Base-by-base conservation (phyloP, 2,888 invertebrate genomes). In the Mellilla xanthometata region DNA sequence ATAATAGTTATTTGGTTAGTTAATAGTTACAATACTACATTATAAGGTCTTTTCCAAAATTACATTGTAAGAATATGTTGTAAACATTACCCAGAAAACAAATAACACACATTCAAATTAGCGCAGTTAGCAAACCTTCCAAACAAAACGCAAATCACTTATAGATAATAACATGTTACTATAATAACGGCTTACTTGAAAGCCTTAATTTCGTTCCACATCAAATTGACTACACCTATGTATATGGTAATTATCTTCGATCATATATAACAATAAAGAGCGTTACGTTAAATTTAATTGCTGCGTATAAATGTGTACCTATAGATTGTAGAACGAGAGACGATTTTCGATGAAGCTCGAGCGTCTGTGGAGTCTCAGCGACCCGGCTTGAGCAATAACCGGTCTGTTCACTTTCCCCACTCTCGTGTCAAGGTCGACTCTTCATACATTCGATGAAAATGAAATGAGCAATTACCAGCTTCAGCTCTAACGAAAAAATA, bases 361-460 rank as follows among this genome's bases (percentile, higher is more conserved):
- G 13, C 22, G 24, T 38, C 12, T 24, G 32, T 56, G 56, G 46
- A 51, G 49, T 51, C 49, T 52, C 39, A 19, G 54, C 62, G 72
- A 72, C 73, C 76, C 58, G 54, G 43, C 65, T 86, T 84, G 73
- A 73, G 61, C 70, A 82, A 86, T 58, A 74, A 84, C 85, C 77
- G 72, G 87, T 80, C 71, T 56, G 80, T 80, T 81, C 81, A 88
- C 88, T 89, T 89, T 89, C 88, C 76, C 85, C 60, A 55, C 57
- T 44, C 67, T 55, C 83, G 69, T 81, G 88, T 88, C 88, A 89
- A 89, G 88, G 88, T 88, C 83, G 80, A 43, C 13, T 57, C 61
- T 56, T 62, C 74, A 69, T 72, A 46, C 31, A 34, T 73, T 52
- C 66, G 45, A 46, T 48, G 47, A 43, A 39, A 39, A 54, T 22